Percentiles rank a stretch among this genome's conserved stretches.
Evolutionary conservation across 2,797 vertebrate species (phyloP).

Genomic region (Brachyalestes nurse): DNA sequence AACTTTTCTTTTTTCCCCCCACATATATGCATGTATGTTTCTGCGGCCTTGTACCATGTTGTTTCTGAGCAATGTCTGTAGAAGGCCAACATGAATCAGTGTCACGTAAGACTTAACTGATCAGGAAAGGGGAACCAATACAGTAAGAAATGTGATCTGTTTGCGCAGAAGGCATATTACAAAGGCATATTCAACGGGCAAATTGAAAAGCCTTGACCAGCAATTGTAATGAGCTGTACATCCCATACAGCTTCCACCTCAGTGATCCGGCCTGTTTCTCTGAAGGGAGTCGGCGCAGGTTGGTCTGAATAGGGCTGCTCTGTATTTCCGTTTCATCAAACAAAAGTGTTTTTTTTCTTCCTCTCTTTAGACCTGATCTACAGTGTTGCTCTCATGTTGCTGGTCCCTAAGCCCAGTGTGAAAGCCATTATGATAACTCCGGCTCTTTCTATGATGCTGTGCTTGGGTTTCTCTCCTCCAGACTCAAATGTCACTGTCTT

Average conservation of each 20-base stretch:
- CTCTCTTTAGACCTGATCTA: slow-evolving; percentile 41
- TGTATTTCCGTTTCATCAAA: slow-evolving; percentile 55
- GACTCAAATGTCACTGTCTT: slow-evolving; percentile 82
- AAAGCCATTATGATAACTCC: slow-evolving; percentile 68
- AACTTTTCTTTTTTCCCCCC: background rate
- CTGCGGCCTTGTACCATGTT: slow-evolving; percentile 8
- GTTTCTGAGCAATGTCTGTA: slow-evolving; percentile 5
- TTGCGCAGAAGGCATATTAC: slow-evolving; percentile 3
- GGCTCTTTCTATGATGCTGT: slow-evolving; percentile 74
- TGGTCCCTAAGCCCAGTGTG: slow-evolving; percentile 63
- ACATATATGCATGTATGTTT: slow-evolving; percentile 38
- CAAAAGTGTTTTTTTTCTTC: slow-evolving; percentile 45
- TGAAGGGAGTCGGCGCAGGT: slow-evolving; percentile 4
- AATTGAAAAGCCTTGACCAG: background rate
- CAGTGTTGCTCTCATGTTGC: slow-evolving; percentile 47
- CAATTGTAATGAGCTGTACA: slow-evolving; percentile 31
- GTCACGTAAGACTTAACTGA: background rate
- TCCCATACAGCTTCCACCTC: slow-evolving; percentile 26
- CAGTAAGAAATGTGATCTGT: slow-evolving; percentile 7
- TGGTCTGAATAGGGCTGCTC: slow-evolving; percentile 15
- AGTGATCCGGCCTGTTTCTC: slow-evolving; percentile 18
- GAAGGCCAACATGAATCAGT: slow-evolving; percentile 38
- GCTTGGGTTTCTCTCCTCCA: slow-evolving; percentile 72
- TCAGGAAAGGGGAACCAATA: slow-evolving; percentile 18
- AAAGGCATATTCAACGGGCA: slow-evolving; percentile 12